Conservation (phyloP, 2,888 invertebrate species). For the Mayetiola destructor region DNA sequence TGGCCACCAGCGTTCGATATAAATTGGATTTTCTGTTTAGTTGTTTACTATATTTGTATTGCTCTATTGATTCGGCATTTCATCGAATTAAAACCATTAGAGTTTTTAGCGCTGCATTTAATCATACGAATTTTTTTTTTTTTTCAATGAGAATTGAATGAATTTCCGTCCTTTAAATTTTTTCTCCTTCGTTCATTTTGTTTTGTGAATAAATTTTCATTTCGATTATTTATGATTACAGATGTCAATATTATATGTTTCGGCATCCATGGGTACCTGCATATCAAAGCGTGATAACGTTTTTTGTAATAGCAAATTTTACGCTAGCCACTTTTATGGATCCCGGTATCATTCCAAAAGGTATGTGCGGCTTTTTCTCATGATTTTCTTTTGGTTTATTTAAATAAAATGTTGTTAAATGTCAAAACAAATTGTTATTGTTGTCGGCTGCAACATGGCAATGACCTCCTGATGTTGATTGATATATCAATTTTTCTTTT, state of each 20-base stretch:
- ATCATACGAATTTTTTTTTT: too few relatives aligned
- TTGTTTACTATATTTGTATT: too few relatives aligned
- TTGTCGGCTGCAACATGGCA: too few relatives aligned
- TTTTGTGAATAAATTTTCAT: too few relatives aligned
- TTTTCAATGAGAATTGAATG: too few relatives aligned
- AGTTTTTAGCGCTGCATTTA: too few relatives aligned
- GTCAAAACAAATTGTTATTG: background rate
- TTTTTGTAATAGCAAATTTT: slow-evolving; percentile 97
- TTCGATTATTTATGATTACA: slow-evolving; percentile 36
- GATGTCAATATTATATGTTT: slow-evolving; percentile 75
- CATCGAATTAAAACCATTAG: too few relatives aligned
- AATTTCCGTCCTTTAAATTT: too few relatives aligned
- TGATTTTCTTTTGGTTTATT: background rate
- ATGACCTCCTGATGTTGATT: background rate
- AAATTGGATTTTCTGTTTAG: background rate
- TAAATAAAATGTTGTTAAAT: background rate
- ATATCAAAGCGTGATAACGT: slow-evolving; percentile 85
- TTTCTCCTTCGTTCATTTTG: too few relatives aligned
- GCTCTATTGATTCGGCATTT: too few relatives aligned
- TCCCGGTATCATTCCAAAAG: slow-evolving; percentile 96
- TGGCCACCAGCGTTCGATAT: background rate
- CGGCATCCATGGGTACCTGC: slow-evolving; percentile 81
- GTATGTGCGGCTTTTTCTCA: slow-evolving; percentile 37
- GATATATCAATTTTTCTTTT: background rate
- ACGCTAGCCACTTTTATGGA: slow-evolving; percentile 99